A percentile compares a stretch with the other conserved stretches of the same genome.
These are phyloP conservation scores for Rousettus madagascariensis DNA, from an alignment of 2,797 vertebrate genomes.

Conservation along the genomic window DNA sequence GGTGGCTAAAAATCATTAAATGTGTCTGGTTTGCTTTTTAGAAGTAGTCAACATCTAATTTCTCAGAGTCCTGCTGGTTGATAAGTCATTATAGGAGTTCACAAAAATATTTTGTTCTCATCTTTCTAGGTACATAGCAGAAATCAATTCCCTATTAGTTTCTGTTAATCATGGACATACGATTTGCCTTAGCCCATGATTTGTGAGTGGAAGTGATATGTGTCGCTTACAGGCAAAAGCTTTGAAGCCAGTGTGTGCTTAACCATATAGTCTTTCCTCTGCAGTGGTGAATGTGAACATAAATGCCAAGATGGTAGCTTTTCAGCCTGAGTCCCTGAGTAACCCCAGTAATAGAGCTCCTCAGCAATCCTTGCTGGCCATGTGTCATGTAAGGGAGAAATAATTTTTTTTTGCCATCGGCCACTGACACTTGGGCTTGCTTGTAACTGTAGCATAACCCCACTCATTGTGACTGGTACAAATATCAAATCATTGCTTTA, in stretches of 20 bases:
- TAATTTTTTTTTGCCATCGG: not conserved
- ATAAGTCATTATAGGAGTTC: not conserved
- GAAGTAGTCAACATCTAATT: not conserved
- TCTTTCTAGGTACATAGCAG: not conserved
- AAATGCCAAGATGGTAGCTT: not conserved
- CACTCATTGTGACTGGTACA: not conserved
- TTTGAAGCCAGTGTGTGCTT: not conserved
- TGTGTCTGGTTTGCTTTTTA: not conserved
- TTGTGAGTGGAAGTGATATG: not conserved
- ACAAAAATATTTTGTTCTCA: not conserved
- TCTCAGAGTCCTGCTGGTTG: not conserved
- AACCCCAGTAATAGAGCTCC: not conserved
- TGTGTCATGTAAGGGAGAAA: not conserved
- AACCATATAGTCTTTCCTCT: not conserved
- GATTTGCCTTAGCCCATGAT: not conserved
- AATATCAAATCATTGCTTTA: not conserved
- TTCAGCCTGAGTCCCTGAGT: not conserved
- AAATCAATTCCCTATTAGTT: not conserved
- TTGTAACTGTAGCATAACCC: not conserved
- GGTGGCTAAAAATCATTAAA: not conserved
- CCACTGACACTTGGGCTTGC: not conserved
- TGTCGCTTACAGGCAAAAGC: not conserved
- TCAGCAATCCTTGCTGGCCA: not conserved
- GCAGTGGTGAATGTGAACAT: not conserved
- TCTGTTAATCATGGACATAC: not conserved